These are phyloP conservation scores for Carassius auratus DNA, from an alignment of 2,113 vertebrate genomes.

Conservation along the genomic window DNA sequence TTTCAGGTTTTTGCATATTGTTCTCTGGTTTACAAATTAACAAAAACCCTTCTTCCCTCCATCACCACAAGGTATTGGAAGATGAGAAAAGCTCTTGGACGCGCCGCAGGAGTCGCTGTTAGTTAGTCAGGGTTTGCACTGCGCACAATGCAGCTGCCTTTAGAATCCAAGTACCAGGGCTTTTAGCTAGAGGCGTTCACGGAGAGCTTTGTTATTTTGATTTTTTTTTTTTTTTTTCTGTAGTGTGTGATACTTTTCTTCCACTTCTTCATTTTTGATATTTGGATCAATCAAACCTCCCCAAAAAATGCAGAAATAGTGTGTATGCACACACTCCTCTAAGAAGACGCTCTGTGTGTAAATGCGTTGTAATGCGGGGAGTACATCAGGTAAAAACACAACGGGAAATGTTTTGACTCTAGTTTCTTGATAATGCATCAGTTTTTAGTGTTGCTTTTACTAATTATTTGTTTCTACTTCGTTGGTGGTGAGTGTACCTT, in stretches of 20 bases:
- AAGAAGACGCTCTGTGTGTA: conserved; percentile 78
- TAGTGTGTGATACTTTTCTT: conserved; percentile 68
- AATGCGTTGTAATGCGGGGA: conserved; percentile 81
- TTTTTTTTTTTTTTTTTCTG: conserved; percentile 67
- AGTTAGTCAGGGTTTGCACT: conserved; percentile 86
- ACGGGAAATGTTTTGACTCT: conserved; percentile 63
- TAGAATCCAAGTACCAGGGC: conserved; percentile 82
- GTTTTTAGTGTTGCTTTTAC: conserved; percentile 55
- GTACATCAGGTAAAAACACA: conserved; percentile 80
- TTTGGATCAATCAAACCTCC: conserved; percentile 75
- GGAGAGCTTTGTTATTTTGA: conserved; percentile 70
- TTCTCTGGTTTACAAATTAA: conserved; percentile 68
- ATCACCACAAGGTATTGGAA: conserved; percentile 74
- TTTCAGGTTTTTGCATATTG: conserved; percentile 56
- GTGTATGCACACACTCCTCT: conserved; percentile 73
- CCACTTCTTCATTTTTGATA: conserved; percentile 66
- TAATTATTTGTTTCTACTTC: not conserved
- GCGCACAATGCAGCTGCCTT: conserved; percentile 91
- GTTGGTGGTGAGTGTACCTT: conserved; percentile 12
- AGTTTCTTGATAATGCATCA: conserved; percentile 58
- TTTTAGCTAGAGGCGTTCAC: conserved; percentile 78
- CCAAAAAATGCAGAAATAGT: conserved; percentile 64
- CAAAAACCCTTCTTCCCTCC: conserved; percentile 67
- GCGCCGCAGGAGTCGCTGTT: conserved; percentile 69
- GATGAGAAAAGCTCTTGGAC: conserved; percentile 70